Conservation (phyloP, 2,113 vertebrate species). For the Atlantisia rogersi region DNA sequence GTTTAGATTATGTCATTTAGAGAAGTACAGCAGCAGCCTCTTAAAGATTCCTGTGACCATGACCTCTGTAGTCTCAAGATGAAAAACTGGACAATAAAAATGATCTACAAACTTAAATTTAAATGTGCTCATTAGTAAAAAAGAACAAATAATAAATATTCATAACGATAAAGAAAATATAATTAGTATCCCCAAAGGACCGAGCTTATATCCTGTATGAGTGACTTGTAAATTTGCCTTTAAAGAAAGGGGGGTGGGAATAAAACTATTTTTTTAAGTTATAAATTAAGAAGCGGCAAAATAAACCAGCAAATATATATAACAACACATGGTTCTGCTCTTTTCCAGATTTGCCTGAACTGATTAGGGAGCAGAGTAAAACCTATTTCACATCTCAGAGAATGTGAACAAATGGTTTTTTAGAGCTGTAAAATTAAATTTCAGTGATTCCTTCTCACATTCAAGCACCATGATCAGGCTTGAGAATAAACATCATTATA, state of each 20-base stretch:
- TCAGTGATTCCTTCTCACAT: neutral
- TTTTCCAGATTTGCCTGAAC: neutral
- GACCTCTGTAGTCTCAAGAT: neutral
- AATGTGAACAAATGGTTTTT: slow-evolving; percentile 21
- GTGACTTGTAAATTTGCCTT: neutral
- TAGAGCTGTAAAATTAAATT: slow-evolving; percentile 30
- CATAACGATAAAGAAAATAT: neutral
- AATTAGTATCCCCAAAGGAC: neutral
- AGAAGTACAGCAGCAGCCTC: neutral
- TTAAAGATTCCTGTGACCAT: neutral
- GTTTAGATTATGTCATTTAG: neutral
- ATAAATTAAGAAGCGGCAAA: neutral
- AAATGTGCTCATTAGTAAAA: neutral
- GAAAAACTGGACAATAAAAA: neutral
- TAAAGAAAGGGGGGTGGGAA: neutral
- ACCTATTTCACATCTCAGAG: neutral
- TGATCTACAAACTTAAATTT: neutral
- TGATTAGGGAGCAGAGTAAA: neutral
- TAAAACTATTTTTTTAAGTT: neutral
- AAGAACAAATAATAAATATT: neutral
- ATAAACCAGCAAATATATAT: neutral
- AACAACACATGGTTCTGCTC: neutral
- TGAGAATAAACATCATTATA: slow-evolving; percentile 12
- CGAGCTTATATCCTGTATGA: neutral
- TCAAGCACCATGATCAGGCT: neutral